Conservation (phyloP, 2,888 invertebrate species). For the Scaptomyza reducta region DNA sequence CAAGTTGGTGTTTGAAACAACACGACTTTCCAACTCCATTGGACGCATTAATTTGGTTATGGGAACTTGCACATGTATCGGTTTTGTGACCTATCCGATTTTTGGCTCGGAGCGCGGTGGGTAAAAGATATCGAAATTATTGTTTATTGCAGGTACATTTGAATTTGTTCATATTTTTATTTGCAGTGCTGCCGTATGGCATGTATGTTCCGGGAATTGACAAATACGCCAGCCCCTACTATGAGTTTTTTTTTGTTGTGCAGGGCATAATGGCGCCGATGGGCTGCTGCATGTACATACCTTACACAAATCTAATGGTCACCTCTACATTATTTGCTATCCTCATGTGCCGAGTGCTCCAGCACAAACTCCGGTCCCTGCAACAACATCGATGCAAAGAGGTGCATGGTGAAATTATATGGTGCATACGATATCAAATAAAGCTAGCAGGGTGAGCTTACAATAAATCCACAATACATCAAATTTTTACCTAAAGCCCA, state of each 20-base stretch:
- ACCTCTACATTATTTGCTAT: constrained; percentile 76
- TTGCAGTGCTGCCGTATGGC: constrained; percentile 76
- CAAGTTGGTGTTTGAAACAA: constrained; percentile 57
- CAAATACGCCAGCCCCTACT: constrained; percentile 68
- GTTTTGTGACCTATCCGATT: constrained; percentile 72
- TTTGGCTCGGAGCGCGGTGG: constrained; percentile 70
- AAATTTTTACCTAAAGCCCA: not conserved
- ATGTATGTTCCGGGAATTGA: constrained; percentile 72
- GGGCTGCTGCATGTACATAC: constrained; percentile 81
- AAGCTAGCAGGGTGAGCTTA: constrained; percentile 68
- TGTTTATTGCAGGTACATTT: not conserved
- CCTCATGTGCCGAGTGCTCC: constrained; percentile 71
- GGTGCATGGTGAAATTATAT: constrained; percentile 59
- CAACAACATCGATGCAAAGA: constrained; percentile 27
- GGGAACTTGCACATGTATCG: constrained; percentile 71
- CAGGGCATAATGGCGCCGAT: constrained; percentile 76
- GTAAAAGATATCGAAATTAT: not conserved
- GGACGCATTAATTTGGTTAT: constrained; percentile 71
- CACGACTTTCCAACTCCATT: constrained; percentile 58
- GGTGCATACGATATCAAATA: constrained; percentile 78
- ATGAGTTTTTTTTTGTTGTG: constrained; percentile 69
- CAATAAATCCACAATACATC: not conserved
- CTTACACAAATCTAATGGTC: constrained; percentile 74
- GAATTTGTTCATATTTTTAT: constrained; percentile 5
- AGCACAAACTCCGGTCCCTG: constrained; percentile 66